Evolutionary conservation across 2,888 invertebrate species (phyloP), one percentile per base, ranked within the genome.

Genomic region (Caenorhabditis japonica): DNA sequence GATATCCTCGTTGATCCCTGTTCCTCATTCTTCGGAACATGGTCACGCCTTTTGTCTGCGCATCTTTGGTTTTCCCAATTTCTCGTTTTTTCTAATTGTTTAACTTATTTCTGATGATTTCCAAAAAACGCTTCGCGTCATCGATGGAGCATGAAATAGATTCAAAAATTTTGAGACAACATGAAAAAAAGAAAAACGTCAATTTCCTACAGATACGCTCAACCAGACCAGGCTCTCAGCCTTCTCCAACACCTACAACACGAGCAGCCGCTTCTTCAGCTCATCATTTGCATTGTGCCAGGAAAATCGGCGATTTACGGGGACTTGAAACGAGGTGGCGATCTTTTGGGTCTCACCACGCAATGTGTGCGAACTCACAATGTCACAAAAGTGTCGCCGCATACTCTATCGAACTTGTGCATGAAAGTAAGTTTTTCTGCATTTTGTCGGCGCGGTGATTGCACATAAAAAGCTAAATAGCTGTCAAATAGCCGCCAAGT

Each of bases 271-370:
- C 25, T 49, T 33, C 49, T 69, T 33, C 74, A 74, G 46, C 47
- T 74, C 7, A 15, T 59, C 10, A 23, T 74, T 4, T 68, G 68
- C 25, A 47, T 74, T 10, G 58, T 74, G 1, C 62, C 74, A 0
- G 74, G 74, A 39, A 74, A 74, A 46, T 69, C 74, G 2, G 46
- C 59, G 19, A 58, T 69, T 21, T 74, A 74, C 25, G 69, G 58
- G 7, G 71, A 71, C 19, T 39, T 71, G 46, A 71, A 71, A 27
- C 38, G 62, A 46, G 52, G 56, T 43, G 71, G 74, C 13, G 74
- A 74, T 39, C 21, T 43, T 21, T 30, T 62, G 12, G 69, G 74
- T 17, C 23, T 74, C 30, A 62, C 56, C 7, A 74, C 74, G 12
- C 74, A 74, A 43, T 74, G 74, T 34, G 44, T 74, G 13, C 58